A percentile compares a stretch with the other conserved stretches of the same genome.
phyloP scores from a whole-genome alignment of 2,113 vertebrate species.

The Siniperca knerii region DNA sequence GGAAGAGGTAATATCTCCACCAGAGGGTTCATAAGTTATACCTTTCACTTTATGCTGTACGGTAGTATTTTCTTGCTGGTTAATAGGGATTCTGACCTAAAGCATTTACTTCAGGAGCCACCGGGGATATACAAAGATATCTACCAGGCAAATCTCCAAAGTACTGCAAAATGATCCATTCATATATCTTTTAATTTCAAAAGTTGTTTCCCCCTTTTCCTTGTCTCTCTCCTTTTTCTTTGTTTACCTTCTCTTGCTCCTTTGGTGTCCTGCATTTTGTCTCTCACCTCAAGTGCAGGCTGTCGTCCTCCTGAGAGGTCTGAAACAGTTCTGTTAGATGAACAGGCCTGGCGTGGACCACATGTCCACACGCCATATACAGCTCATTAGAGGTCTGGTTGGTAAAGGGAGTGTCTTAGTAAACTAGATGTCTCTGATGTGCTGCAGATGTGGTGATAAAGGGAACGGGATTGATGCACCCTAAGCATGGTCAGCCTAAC shows the following conservation, averaged over 20 bases:
- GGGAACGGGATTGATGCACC: conserved; percentile 5
- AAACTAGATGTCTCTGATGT: conserved; percentile 44
- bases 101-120: conserved; percentile 25
- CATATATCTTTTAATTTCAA: conserved; percentile 56
- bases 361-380: conserved; percentile 55
- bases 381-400: conserved; percentile 69
- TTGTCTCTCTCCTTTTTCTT: neutral
- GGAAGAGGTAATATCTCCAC: neutral
- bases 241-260: conserved; percentile 2
- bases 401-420: conserved; percentile 45
- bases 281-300: conserved; percentile 42
- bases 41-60: conserved; percentile 2
- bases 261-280: conserved; percentile 56
- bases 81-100: conserved; percentile 56
- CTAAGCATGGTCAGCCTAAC: neutral
- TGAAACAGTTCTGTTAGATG: conserved; percentile 67
- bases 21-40: conserved; percentile 21
- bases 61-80: conserved; percentile 34
- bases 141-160: conserved; percentile 32
- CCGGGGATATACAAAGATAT: conserved; percentile 35
- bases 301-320: conserved; percentile 56
- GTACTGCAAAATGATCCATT: conserved; percentile 11
- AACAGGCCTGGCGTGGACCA: conserved; percentile 53
- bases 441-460: conserved; percentile 33
- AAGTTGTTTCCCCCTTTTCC: conserved; percentile 18